These are phyloP conservation scores for Phoxinus dragarum DNA, from an alignment of 2,797 vertebrate genomes.

Conservation along the genomic window DNA sequence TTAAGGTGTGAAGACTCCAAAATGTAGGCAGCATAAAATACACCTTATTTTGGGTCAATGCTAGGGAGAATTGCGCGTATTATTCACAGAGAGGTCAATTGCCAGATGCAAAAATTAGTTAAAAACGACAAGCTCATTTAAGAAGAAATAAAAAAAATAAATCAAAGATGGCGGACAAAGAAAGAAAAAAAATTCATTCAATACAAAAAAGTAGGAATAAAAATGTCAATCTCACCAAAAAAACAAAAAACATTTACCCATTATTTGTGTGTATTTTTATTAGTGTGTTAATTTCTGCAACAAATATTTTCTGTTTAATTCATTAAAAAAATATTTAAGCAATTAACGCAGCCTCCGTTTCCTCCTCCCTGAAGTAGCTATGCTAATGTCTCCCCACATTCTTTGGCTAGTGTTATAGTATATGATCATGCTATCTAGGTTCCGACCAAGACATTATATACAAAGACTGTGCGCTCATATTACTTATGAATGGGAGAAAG, in stretches of 20 bases:
- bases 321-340: not conserved
- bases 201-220: not conserved
- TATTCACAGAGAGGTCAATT: not conserved
- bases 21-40: conserved; percentile 24
- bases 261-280: not conserved
- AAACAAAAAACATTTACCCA: not conserved
- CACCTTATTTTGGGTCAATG: not conserved
- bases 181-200: not conserved
- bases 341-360: not conserved
- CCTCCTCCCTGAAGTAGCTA: not conserved
- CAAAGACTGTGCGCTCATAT: not conserved
- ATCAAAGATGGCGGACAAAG: not conserved
- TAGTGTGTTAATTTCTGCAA: not conserved
- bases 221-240: not conserved
- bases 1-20: conserved; percentile 18
- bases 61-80: not conserved
- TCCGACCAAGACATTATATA: not conserved
- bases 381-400: not conserved
- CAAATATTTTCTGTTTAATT: not conserved
- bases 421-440: not conserved
- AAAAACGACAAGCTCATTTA: not conserved
- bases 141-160: not conserved
- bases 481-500: not conserved
- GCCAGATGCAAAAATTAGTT: not conserved
- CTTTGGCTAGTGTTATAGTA: not conserved